Evolutionary conservation across 1,140 invertebrate genomes (phyloP), one percentile per base, ranked within the genome.

Genomic region (Drosophila lowei): DNA sequence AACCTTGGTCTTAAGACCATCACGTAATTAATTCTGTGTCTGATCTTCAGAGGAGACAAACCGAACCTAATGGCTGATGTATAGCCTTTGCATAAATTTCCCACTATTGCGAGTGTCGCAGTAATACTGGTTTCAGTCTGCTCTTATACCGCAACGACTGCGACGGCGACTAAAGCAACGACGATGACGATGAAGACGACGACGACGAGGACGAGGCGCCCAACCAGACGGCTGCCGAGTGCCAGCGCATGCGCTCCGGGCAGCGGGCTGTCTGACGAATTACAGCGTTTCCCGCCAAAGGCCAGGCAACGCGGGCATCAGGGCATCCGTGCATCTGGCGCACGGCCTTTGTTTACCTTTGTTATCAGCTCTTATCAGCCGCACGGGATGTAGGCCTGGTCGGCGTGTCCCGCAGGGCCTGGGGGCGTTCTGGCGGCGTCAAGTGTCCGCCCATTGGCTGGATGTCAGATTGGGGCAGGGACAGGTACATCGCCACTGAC

Each of bases 361-460:
- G 77, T 88, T 86, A 85, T 85, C 81, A 85, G 81, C 61, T 85
- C 81, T 86, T 86, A 86, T 86, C 81, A 88, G 52, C 55, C 74
- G 46, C 38, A 47, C 44, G 15, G 50, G 42, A 13, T 50, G 50
- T 49, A 38, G 58, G 18, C 28, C 52, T 42, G 21, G 21, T 25
- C 42, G 54, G 13, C 60, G 50, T 63, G 59, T 47, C 42, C 11
- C 57, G 21, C 46, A 11, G 48, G 18, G 41, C 47, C 53, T 41
- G 54, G 54, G 54, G 41, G 48, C 53, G 52, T 52, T 42, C 52
- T 47, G 56, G 53, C 34, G 34, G 11, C 34, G 50, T 85, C 60
- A 70, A 80, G 80, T 73, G 81, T 53, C 68, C 61, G 77, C 81
- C 81, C 80, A 85, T 85, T 85, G 80, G 80, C 72, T 77, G 74